Evolutionary conservation across 2,888 invertebrate genomes (phyloP).

Genomic region (Microchrysa polita): DNA sequence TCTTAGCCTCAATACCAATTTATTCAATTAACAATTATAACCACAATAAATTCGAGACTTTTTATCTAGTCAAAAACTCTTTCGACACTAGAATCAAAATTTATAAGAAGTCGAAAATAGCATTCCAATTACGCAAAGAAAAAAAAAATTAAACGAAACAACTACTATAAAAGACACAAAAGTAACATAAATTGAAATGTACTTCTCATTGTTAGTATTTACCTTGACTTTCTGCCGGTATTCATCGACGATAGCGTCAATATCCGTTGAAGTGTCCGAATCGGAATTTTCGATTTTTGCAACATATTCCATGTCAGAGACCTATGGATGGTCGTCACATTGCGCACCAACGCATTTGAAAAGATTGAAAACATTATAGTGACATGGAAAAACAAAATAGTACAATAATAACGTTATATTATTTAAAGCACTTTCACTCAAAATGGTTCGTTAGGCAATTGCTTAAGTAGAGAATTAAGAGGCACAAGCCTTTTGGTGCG

Average conservation of each 20-base stretch:
- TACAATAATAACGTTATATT: background rate
- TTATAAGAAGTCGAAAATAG: too few relatives aligned
- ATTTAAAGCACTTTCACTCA: constrained; percentile 31
- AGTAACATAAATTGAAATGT: background rate
- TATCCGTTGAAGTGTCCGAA: constrained; percentile 78
- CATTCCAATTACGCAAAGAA: too few relatives aligned
- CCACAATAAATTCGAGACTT: too few relatives aligned
- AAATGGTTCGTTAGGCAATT: background rate
- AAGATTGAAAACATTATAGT: constrained; percentile 2
- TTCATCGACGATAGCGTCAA: constrained; percentile 80
- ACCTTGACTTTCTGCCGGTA: constrained; percentile 78
- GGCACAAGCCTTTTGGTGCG: too few relatives aligned
- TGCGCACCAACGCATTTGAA: constrained; percentile 6
- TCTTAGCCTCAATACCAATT: too few relatives aligned
- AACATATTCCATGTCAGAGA: constrained; percentile 51
- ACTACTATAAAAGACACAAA: too few relatives aligned
- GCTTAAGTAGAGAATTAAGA: too few relatives aligned
- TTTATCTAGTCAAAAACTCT: too few relatives aligned
- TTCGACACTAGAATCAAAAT: too few relatives aligned
- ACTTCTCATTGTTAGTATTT: constrained; percentile 47
- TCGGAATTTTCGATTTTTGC: constrained; percentile 67
- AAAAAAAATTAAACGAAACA: too few relatives aligned
- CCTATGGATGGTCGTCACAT: constrained; percentile 37
- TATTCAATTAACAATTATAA: too few relatives aligned
- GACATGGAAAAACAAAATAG: too few relatives aligned